These are phyloP conservation scores for Loriculus beryllinus DNA, from an alignment of 2,797 vertebrate species.

Conservation along the genomic window DNA sequence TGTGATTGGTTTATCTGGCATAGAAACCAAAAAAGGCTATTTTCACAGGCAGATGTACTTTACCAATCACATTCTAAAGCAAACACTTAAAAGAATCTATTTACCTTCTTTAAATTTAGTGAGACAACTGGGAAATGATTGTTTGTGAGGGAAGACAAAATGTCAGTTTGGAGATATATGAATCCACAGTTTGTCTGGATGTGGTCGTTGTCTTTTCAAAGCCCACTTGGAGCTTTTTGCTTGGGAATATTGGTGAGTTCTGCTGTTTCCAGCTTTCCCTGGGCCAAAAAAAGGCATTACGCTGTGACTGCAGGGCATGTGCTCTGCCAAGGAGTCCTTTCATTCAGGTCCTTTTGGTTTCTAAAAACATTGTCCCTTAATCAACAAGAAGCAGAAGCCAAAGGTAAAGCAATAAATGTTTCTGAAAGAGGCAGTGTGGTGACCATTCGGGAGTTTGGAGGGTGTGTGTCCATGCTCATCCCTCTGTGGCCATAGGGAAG, in stretches of 20 bases:
- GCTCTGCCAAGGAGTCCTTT: neutral
- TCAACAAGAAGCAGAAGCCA: neutral
- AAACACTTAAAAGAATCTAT: neutral
- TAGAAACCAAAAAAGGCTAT: neutral
- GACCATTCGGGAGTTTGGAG: neutral
- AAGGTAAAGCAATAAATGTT: neutral
- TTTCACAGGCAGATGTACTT: neutral
- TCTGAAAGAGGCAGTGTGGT: neutral
- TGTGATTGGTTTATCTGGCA: neutral
- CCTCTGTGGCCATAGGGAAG: rapidly evolving
- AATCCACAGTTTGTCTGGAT: neutral
- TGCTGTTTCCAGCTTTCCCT: neutral
- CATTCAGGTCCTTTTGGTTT: neutral
- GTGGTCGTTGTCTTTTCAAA: neutral
- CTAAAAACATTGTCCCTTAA: neutral
- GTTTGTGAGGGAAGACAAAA: neutral
- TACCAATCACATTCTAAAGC: neutral
- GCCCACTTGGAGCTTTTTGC: neutral
- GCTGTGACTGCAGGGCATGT: neutral
- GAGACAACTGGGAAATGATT: neutral
- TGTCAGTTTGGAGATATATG: neutral
- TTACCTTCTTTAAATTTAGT: neutral
- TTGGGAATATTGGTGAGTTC: neutral
- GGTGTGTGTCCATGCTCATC: neutral
- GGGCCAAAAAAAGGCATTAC: neutral